phyloP scores from a whole-genome alignment of 2,888 invertebrate genomes.

The Dryomyza anilis region DNA sequence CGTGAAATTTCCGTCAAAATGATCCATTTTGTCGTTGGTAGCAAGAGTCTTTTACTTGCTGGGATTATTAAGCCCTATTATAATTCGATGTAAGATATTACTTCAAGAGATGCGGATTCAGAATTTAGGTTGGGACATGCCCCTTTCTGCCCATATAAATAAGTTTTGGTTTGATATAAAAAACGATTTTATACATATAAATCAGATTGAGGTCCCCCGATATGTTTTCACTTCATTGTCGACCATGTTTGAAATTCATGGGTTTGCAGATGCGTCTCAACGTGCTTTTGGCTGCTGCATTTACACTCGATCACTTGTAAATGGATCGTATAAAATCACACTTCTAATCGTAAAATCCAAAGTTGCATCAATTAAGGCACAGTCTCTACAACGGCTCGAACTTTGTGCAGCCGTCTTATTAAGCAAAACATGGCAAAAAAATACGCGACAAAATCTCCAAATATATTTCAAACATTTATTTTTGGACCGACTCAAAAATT shows the following conservation, averaged over 20 bases:
- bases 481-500: too few relatives aligned
- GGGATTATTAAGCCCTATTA: not conserved
- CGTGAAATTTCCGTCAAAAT: too few relatives aligned
- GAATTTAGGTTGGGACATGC: not conserved
- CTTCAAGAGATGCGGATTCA: too few relatives aligned
- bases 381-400: conserved; percentile 5
- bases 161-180: not conserved
- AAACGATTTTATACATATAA: not conserved
- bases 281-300: too few relatives aligned
- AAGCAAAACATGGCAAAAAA: too few relatives aligned
- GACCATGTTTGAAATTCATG: conserved; percentile 1
- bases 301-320: too few relatives aligned
- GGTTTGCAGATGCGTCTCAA: conserved; percentile 18
- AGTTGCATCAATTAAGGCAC: conserved; percentile 17
- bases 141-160: too few relatives aligned
- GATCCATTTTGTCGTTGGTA: not conserved
- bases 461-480: too few relatives aligned
- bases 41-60: not conserved
- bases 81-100: too few relatives aligned
- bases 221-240: conserved; percentile 6
- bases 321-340: too few relatives aligned
- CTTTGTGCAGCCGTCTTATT: too few relatives aligned
- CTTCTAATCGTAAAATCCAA: conserved; percentile 13
- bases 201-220: not conserved
- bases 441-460: too few relatives aligned